Base-by-base conservation (phyloP, 2,888 invertebrate genomes). In the Diarsia mendica region DNA sequence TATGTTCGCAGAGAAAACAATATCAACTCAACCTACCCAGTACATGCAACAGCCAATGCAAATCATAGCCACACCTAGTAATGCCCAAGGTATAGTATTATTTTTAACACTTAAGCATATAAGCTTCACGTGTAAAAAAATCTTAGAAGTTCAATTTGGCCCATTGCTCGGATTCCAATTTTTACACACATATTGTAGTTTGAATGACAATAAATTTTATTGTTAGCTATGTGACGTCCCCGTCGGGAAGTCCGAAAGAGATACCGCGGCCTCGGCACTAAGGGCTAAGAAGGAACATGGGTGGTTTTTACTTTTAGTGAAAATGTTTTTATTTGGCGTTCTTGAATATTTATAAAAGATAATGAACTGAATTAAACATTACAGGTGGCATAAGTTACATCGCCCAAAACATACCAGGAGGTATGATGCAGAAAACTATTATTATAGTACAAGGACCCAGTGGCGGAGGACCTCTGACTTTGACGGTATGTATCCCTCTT, bases 341-440 rank as follows among this genome's bases (percentile, higher is more conserved):
- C 11, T 13, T 48, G 46, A 4, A 4, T 18, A 1, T 33, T 33
- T 33, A 1, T 20, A 4, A 60, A 33, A n/a, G n/a, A 63, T 1
- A 63, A 63, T 44, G 15, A 44, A 63, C 15, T 9, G 23, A 63
- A 44, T 44, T 44, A 15, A 63, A 63, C n/a, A 63, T 71, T 69
- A 2, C 79, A 94, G 94, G 94, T 66, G 94, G 96, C 20, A 88
- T 96, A 33, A 94, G 96, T 76, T 96, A 96, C 83, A 92, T 96
- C 65, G 90, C 96, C 0, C 95, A 95, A 82, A 96, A 95, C 76
- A 88, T 96, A 67, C 94, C 95, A 0, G 94, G 96, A 5, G 96
- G 95, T 79, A 96, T 96, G 94, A 95, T 96, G 96, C 96, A 96
- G 88, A 96, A 96, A 80, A 96, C 96, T 0, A 96, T 96, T 18